Evolutionary conservation across 1,140 invertebrate species (phyloP).

Genomic region (Grapholita molesta): DNA sequence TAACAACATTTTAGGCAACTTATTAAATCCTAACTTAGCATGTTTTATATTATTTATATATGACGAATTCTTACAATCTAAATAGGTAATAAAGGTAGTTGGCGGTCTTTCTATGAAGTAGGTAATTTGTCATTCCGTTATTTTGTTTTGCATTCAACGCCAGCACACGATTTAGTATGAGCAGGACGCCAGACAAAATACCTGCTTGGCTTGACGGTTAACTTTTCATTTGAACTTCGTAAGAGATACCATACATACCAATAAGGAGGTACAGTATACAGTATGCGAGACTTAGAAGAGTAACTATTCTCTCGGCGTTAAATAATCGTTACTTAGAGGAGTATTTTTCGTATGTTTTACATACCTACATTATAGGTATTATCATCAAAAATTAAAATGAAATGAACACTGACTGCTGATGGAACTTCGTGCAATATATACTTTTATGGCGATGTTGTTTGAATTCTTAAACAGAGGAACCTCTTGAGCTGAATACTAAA

Average conservation of each 20-base stretch:
- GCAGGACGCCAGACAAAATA: neutral
- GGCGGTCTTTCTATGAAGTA: neutral
- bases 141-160: neutral
- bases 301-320: too few relatives aligned
- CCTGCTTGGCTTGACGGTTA: neutral
- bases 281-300: too few relatives aligned
- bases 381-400: neutral
- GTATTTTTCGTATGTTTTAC: too few relatives aligned
- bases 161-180: neutral
- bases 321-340: too few relatives aligned
- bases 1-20: too few relatives aligned
- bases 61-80: too few relatives aligned
- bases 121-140: neutral
- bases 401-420: constrained; percentile 29
- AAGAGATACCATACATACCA: neutral
- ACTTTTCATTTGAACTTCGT: neutral
- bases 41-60: too few relatives aligned
- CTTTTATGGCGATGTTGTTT: constrained; percentile 70
- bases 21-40: too few relatives aligned
- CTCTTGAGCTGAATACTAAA: constrained; percentile 66
- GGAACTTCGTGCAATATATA: constrained; percentile 64
- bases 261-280: constrained; percentile 44
- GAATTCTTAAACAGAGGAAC: constrained; percentile 72
- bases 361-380: too few relatives aligned
- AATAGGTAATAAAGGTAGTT: neutral